Evolutionary conservation across 2,797 vertebrate species (phyloP).

Genomic region (Champsocephalus gunnari): DNA sequence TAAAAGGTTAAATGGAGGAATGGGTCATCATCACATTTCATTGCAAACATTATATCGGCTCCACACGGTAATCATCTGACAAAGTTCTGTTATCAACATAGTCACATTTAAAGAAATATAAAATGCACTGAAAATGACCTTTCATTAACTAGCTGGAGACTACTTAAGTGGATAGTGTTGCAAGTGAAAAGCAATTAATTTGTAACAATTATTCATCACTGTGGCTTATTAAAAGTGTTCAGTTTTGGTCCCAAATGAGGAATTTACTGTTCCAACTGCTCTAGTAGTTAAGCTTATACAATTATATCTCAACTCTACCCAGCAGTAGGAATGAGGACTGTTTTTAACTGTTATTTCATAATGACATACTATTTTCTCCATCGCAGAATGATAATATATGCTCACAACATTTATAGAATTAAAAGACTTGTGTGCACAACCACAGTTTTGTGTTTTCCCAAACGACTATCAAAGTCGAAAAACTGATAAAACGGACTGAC

Average conservation of each 20-base stretch:
- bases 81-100: conserved; percentile 29
- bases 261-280: conserved; percentile 60
- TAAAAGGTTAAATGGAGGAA: conserved; percentile 23
- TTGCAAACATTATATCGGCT: conserved; percentile 12
- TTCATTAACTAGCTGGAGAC: conserved; percentile 55
- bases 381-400: conserved; percentile 1
- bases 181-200: conserved; percentile 72
- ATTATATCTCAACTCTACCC: conserved; percentile 44
- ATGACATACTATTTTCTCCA: conserved; percentile 24
- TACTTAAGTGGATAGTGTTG: conserved; percentile 53
- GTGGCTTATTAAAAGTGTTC: conserved; percentile 65
- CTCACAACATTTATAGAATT: not conserved
- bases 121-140: conserved; percentile 44
- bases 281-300: conserved; percentile 43
- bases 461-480: conserved; percentile 53
- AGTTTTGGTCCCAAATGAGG: conserved; percentile 59
- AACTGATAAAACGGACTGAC: conserved; percentile 41
- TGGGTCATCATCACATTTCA: conserved; percentile 26
- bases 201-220: conserved; percentile 66
- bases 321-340: conserved; percentile 21
- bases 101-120: conserved; percentile 26
- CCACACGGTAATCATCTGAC: conserved; percentile 4
- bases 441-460: not conserved
- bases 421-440: not conserved
- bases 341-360: conserved; percentile 34